Conservation (phyloP, 2,113 vertebrate species). For the Leptocoma aspasia region DNA sequence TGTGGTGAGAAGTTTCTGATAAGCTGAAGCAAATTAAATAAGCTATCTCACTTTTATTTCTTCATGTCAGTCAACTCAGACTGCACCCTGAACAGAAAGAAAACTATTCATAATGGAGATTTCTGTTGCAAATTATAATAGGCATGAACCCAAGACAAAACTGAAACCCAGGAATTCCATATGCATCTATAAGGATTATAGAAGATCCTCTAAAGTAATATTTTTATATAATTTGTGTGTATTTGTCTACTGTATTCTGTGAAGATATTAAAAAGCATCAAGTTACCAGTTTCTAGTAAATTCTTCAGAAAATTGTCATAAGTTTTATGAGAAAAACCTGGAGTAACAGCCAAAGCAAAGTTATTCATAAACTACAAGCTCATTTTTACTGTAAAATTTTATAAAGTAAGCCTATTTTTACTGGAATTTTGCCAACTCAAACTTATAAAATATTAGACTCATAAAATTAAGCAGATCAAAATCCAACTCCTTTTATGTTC, state of each 20-base stretch:
- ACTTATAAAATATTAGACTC: background rate
- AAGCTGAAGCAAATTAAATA: background rate
- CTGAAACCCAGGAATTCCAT: background rate
- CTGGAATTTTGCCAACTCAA: background rate
- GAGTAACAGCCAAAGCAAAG: background rate
- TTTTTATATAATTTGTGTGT: background rate
- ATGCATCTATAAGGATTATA: background rate
- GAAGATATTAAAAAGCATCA: background rate
- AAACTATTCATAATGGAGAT: background rate
- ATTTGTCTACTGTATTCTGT: background rate
- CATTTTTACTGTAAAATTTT: background rate
- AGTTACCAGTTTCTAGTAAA: background rate
- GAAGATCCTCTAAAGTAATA: background rate
- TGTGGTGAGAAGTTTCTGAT: background rate
- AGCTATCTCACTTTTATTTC: background rate
- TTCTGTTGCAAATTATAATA: background rate
- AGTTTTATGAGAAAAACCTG: background rate
- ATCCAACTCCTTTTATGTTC: background rate
- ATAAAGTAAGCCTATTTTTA: background rate
- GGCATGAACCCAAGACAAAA: background rate
- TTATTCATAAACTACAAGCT: background rate
- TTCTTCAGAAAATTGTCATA: background rate
- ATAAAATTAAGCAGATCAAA: slow-evolving; percentile 5
- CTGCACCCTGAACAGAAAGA: background rate
- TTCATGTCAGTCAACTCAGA: background rate